A percentile compares a stretch with the other conserved stretches of the same genome.
Conservation (phyloP, 1,140 invertebrate genomes). For the Pseudobourletiella spinata region DNA sequence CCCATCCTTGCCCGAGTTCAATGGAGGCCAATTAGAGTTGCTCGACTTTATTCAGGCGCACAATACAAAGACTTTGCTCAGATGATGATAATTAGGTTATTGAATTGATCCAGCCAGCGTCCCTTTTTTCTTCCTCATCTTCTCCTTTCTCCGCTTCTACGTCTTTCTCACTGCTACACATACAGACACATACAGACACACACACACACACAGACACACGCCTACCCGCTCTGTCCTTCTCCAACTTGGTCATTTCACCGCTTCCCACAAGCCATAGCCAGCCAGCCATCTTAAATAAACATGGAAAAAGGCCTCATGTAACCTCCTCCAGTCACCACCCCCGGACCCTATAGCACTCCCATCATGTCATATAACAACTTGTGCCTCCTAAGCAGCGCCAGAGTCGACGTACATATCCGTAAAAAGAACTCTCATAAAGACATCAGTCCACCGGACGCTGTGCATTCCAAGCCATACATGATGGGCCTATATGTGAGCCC, state of each 20-base stretch:
- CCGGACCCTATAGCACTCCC: too few relatives aligned
- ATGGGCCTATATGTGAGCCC: not conserved
- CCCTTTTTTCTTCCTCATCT: not conserved
- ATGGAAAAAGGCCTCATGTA: too few relatives aligned
- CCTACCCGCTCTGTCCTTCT: not conserved
- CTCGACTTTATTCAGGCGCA: not conserved
- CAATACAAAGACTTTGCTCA: conserved; percentile 2
- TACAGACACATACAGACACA: not conserved
- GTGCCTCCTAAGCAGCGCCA: too few relatives aligned
- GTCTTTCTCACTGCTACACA: not conserved
- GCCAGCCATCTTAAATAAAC: not conserved
- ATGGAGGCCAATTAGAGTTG: conserved; percentile 7
- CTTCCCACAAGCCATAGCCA: not conserved
- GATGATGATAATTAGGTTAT: conserved; percentile 23
- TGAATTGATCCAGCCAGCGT: conserved; percentile 5
- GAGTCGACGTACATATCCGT: too few relatives aligned
- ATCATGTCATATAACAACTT: too few relatives aligned
- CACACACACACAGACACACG: not conserved
- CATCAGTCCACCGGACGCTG: not conserved
- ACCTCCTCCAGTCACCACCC: too few relatives aligned
- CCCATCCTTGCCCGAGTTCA: not conserved
- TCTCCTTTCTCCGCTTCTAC: not conserved
- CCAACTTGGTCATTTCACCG: not conserved
- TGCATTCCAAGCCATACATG: not conserved
- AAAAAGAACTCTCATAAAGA: too few relatives aligned